Base-by-base conservation (phyloP, 2,113 vertebrate species). In the Tursiops truncatus region DNA sequence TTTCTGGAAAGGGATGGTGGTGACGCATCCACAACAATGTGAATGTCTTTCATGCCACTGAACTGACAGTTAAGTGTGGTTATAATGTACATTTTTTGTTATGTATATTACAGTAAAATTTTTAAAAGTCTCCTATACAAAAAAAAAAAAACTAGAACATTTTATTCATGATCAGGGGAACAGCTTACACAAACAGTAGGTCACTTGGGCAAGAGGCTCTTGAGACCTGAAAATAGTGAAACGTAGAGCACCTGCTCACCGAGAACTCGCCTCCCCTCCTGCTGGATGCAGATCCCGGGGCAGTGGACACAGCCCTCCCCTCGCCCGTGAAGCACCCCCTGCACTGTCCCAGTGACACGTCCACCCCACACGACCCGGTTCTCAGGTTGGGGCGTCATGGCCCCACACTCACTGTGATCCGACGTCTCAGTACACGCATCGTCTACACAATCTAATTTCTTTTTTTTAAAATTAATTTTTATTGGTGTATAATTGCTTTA, bases 181-280 rank as follows among this genome's bases (percentile, higher is more conserved):
- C 10, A 58, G 33, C 63, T 76, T 60, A 8, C 26, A 33, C 38
- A 41, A 67, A 2, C 3, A 71, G 8, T 36, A 5, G 10, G 38
- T 50, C 44, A 50, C 3, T 33, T 73, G 53, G 33, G 14, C 8
- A 63, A 62, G 60, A 44, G 6, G 4, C 23, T 58, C 13, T 0
- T 17, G 65, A 70, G 36, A 36, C 5, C 20, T 56, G 44, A 70
- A 56, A 74, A 25, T 28, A 58, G 89, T 9, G 76, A 73, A 73
- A 3, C 4, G 62, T 79, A 26, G 70, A 68, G 17, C 41, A 7
- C 13, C 23, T 18, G 1, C 28, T 94, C 18, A 33, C 21, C 44
- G 10, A 44, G 15, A 1, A 50, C 44, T 77, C 47, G 3, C 5
- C 47, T 12, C 47, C 0, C 0, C 0, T 31, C 47, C 74, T n/a